Percentiles rank a stretch among this genome's conserved stretches.
Conservation (phyloP, 2,113 vertebrate species). For the Rhabdomys dilectus region DNA sequence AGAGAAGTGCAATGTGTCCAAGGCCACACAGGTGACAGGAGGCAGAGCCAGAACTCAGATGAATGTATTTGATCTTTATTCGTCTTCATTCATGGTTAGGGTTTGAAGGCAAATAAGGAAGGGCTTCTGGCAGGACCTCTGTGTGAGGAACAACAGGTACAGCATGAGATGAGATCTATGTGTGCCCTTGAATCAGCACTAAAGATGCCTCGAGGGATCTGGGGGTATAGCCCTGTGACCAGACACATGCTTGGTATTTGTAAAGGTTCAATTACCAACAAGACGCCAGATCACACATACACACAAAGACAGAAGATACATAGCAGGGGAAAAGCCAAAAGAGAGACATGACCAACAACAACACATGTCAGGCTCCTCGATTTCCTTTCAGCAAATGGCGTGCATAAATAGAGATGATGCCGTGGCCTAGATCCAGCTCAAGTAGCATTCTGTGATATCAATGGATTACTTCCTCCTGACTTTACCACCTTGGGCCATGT, state of each 20-base stretch:
- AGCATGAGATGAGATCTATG: background rate
- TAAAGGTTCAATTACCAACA: background rate
- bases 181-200: background rate
- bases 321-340: background rate
- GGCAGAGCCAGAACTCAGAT: background rate
- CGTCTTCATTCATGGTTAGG: background rate
- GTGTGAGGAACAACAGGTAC: background rate
- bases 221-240: background rate
- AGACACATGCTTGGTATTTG: too few relatives aligned
- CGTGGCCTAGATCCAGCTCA: background rate
- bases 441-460: background rate
- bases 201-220: background rate
- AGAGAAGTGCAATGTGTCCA: constrained; percentile 27
- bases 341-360: background rate
- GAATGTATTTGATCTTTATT: background rate
- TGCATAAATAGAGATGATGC: background rate
- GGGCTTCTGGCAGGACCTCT: background rate
- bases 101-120: background rate
- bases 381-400: background rate
- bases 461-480: constrained; percentile 31
- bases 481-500: constrained; percentile 14
- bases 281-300: background rate
- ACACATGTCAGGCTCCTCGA: background rate
- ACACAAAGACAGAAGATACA: background rate
- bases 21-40: background rate